phyloP scores from a whole-genome alignment of 2,797 vertebrate species.

The Myotis pilosus region DNA sequence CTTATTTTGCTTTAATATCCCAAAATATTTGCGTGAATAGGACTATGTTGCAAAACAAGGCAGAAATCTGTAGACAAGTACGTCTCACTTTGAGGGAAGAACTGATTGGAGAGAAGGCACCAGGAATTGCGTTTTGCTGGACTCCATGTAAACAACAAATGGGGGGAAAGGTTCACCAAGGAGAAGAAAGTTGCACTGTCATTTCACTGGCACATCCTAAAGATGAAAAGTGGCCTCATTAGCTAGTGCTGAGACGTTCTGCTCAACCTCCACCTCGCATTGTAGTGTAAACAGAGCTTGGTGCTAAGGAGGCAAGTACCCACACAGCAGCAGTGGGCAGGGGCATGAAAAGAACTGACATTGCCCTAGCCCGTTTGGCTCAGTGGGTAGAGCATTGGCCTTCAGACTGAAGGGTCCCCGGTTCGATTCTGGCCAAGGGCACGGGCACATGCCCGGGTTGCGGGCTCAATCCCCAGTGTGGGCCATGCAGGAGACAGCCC shows the following conservation, averaged over 20 bases:
- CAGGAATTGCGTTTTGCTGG: constrained; percentile 9
- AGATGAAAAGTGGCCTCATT: not conserved
- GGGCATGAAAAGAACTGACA: not conserved
- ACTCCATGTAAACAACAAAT: constrained; percentile 36
- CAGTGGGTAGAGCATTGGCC: too few species aligned
- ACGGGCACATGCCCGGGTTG: too few species aligned
- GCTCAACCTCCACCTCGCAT: not conserved
- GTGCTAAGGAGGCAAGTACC: not conserved
- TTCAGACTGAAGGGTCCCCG: too few species aligned
- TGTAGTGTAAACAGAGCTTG: not conserved
- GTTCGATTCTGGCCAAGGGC: too few species aligned
- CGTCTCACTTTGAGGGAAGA: constrained; percentile 38
- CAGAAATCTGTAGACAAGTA: constrained; percentile 11
- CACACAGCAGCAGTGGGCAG: not conserved
- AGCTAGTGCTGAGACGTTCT: not conserved
- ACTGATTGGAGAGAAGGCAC: constrained; percentile 61
- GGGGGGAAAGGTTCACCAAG: not conserved
- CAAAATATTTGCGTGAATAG: constrained; percentile 37
- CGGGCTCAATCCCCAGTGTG: too few species aligned
- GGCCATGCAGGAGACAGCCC: too few species aligned
- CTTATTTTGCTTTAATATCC: constrained; percentile 77
- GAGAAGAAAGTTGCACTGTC: not conserved
- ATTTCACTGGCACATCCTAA: not conserved
- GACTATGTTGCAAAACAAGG: not conserved
- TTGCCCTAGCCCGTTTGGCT: too few species aligned